Evolutionary conservation across 1,140 invertebrate genomes (phyloP).

Genomic region (Chironomus tepperi): DNA sequence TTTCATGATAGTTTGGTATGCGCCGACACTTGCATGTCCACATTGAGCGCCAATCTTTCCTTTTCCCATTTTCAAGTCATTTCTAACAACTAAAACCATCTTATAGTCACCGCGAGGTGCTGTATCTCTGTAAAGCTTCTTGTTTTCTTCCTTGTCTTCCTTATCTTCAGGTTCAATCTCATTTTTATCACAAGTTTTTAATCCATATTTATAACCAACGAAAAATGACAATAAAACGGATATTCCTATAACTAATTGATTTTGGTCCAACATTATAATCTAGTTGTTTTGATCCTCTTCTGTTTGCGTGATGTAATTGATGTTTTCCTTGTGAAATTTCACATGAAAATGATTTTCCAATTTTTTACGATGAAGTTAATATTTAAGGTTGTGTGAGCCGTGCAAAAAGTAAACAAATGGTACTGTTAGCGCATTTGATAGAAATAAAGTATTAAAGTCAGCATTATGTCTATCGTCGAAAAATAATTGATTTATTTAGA

Average conservation of each 20-base stretch:
- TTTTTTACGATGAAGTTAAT: too few relatives aligned
- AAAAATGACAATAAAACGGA: conserved; percentile 39
- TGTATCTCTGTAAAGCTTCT: neutral
- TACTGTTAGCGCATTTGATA: too few relatives aligned
- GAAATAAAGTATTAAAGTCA: too few relatives aligned
- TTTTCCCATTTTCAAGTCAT: conserved; percentile 88
- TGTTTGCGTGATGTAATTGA: too few relatives aligned
- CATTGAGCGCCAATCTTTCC: conserved; percentile 91
- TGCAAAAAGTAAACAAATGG: too few relatives aligned
- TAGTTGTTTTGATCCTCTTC: neutral
- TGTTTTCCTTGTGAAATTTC: too few relatives aligned
- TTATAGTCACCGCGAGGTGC: conserved; percentile 52
- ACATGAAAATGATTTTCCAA: too few relatives aligned
- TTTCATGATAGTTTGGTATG: conserved; percentile 58
- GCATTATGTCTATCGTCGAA: too few relatives aligned
- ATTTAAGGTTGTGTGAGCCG: too few relatives aligned
- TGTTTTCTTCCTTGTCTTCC: neutral
- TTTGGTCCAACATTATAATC: conserved; percentile 34
- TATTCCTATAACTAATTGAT: conserved; percentile 38
- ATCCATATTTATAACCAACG: conserved; percentile 38
- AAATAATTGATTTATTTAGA: too few relatives aligned
- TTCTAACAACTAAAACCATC: conserved; percentile 78
- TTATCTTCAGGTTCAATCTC: neutral
- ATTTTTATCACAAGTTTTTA: conserved; percentile 32
- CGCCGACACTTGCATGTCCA: conserved; percentile 77